Percentiles rank a stretch among this genome's conserved stretches.
Evolutionary conservation across 92 coral and sea anemone species (phyloP).

Genomic region (Umimayanthus chanpuru): DNA sequence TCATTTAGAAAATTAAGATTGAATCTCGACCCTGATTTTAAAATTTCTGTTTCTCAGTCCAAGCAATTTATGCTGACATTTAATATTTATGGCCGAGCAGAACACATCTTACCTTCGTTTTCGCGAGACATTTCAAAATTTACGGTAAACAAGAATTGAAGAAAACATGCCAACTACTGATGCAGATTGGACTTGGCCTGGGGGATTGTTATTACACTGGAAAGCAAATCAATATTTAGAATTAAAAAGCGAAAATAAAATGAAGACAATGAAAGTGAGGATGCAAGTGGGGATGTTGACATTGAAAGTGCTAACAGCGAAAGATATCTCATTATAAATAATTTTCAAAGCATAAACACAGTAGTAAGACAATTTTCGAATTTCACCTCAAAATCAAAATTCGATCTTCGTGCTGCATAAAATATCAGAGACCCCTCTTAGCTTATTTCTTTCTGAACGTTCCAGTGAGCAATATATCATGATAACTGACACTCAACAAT

Average conservation of each 20-base stretch:
- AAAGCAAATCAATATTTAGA: slow-evolving; percentile 19
- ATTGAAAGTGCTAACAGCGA: background rate
- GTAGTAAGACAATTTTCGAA: too few species aligned
- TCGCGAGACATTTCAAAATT: background rate
- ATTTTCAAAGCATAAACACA: background rate
- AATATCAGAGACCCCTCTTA: background rate
- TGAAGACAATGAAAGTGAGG: slow-evolving; percentile 16
- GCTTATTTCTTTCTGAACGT: background rate
- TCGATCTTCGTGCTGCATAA: background rate
- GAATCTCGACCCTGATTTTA: background rate
- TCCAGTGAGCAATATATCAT: slow-evolving; percentile 10
- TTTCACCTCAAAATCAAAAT: background rate
- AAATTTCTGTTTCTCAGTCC: too few species aligned
- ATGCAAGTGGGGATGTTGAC: background rate
- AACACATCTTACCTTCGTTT: background rate
- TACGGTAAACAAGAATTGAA: background rate
- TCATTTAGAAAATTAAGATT: too few species aligned
- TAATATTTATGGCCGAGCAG: too few species aligned
- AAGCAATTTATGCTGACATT: background rate
- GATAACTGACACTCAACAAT: background rate
- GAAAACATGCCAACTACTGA: background rate
- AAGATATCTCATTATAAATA: background rate
- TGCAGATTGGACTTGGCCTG: background rate
- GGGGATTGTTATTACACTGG: background rate
- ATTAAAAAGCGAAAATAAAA: slow-evolving; percentile 14